Evolutionary conservation across 2,113 vertebrate genomes (phyloP), one percentile per base, ranked within the genome.

Genomic region (Alethe castanea): DNA sequence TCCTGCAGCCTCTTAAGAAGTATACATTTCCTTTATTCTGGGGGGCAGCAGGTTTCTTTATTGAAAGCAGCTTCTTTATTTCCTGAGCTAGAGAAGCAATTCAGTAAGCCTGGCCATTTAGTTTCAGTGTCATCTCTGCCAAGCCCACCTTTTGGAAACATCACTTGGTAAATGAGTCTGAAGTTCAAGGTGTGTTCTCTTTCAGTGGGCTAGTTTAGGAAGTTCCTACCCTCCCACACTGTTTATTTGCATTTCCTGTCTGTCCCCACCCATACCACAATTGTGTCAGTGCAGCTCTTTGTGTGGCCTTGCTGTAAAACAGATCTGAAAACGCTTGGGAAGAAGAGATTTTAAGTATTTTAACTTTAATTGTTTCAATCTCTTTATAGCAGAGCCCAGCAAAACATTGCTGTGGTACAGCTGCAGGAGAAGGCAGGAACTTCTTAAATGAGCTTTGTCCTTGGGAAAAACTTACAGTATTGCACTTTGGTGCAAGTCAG

Each of bases 191-290:
- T 88, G 24, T 81, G 36, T 87, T 82, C 44, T 78, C 52, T 89
- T 80, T 60, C 35, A 7, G 8, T 1, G 2, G 40, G 66, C 36
- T 83, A 71, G 8, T 86, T 88, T 90, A 73, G 82, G 88, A 95
- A 94, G 88, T 88, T 77, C 6, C 67, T 81, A 3, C 44, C 60
- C 47, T 90, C 86, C 86, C 56, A 81, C 86, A 8, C 62, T 33
- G 28, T 69, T 80, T 47, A 28, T 96, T 88, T 95, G 59, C 6
- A 8, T 92, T 94, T 95, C 88, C 88, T 93, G 59, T 72, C 62
- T 73, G 59, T 83, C 86, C 62, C 88, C 82, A 93, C 94, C 86
- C 90, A 42, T 86, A 88, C 79, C 26, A 7, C 86, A 93, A 1
- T 42, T 83, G 35, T 94, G 86, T 92, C 82, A 90, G 38, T 1